phyloP scores from a whole-genome alignment of 2,888 invertebrate species.

The Rotaria magnacalcarata region DNA sequence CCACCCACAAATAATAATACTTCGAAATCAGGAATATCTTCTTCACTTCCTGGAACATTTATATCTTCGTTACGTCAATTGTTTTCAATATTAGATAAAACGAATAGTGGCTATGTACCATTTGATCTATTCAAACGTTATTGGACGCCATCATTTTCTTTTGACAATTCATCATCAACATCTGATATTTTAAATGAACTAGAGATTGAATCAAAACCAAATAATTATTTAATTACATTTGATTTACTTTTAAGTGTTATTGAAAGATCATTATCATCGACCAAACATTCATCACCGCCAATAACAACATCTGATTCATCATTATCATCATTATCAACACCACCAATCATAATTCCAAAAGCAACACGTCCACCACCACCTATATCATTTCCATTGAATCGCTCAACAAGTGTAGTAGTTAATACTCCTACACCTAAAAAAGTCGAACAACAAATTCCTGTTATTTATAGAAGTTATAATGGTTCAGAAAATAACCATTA shows the following conservation, averaged over 20 bases:
- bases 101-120: background rate
- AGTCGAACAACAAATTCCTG: background rate
- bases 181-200: background rate
- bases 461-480: background rate
- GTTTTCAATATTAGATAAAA: conserved; percentile 1
- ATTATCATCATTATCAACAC: conserved; percentile 17
- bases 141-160: background rate
- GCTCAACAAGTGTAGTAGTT: conserved; percentile 23
- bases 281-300: background rate
- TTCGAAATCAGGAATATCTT: background rate
- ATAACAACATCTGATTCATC: conserved; percentile 15
- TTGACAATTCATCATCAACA: too few species aligned
- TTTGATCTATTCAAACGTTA: background rate
- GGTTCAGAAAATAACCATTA: background rate
- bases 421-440: background rate
- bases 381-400: background rate
- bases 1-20: background rate
- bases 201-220: background rate
- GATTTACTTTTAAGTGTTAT: background rate
- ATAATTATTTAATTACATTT: conserved; percentile 14
- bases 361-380: too few species aligned
- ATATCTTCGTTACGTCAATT: background rate
- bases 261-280: conserved; percentile 1
- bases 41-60: background rate
- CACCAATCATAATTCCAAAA: background rate